phyloP scores from a whole-genome alignment of 2,113 vertebrate genomes.

The Gallinago undulata region DNA sequence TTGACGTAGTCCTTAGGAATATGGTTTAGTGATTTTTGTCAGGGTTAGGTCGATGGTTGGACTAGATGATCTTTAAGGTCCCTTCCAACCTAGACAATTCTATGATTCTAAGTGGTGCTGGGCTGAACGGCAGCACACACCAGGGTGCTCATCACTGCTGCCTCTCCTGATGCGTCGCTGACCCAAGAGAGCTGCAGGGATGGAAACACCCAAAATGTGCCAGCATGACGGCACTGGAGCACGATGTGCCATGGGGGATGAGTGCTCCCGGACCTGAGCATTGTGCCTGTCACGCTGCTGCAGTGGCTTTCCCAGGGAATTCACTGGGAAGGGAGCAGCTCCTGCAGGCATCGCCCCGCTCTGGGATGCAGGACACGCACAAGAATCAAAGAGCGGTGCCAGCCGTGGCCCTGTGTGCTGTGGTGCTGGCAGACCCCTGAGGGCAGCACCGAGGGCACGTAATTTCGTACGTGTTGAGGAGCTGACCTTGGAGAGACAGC shows the following conservation, averaged over 20 bases:
- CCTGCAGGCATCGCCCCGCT: not conserved
- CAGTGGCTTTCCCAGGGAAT: not conserved
- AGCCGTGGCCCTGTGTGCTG: not conserved
- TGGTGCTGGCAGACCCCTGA: not conserved
- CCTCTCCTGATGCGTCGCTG: not conserved
- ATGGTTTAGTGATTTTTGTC: too few species aligned
- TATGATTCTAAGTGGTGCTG: not conserved
- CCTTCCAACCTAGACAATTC: too few species aligned
- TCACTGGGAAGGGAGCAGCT: not conserved
- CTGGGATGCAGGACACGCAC: rapidly evolving
- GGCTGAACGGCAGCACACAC: rapidly evolving
- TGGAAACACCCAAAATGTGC: not conserved
- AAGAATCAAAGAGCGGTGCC: not conserved
- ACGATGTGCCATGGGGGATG: rapidly evolving
- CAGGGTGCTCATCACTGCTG: not conserved
- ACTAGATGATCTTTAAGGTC: too few species aligned
- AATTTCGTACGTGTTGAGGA: rapidly evolving
- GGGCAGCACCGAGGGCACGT: not conserved
- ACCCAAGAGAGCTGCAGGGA: not conserved
- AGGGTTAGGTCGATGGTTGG: too few species aligned
- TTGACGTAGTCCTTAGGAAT: too few species aligned
- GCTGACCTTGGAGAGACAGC: not conserved
- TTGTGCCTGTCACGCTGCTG: not conserved
- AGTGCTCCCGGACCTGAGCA: not conserved
- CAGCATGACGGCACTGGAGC: rapidly evolving